Base-by-base conservation (phyloP, 2,113 vertebrate species). In the Microcebus tavaratra region DNA sequence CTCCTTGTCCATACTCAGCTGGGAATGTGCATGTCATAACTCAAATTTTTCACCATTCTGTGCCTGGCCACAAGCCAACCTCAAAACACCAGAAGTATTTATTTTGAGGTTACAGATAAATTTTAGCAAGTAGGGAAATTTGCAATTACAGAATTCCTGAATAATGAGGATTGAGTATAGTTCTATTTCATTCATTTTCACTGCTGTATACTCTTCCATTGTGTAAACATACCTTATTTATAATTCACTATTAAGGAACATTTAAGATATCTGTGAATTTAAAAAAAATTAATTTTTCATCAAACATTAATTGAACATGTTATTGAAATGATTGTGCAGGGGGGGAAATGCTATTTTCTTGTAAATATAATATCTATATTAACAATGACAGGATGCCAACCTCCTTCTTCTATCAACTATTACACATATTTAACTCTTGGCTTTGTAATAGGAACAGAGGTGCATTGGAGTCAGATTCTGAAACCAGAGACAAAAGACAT, bases 371-470 rank as follows among this genome's bases (percentile, higher is more conserved):
- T 86, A n/a, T 11, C n/a, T 75, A 2, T 50, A 31, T 42, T 95
- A 59, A 39, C 34, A 75, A 76, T 13, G 12, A 48, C 36, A 80
- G 3, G 17, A 55, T 85, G 31, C 6, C 39, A 53, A 23, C 23
- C 50, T 72, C 36, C 18, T 17, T 15, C 1, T 29, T 10, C 25
- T 81, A 36, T 23, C 17, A 48, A 42, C 61, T 70, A 50, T 48
- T 63, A 65, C 25, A n/a, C 6, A 72, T 88, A 65, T 36, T 72
- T 86, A 81, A 73, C 25, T 73, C 0, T 42, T 13, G 3, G 86
- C 7, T 88, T 80, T 92, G 8, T 78, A 76, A 73, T 2, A 67
- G n/a, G 84, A 94, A 45, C 34, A 94, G 59, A 83, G n/a, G 17
- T 39, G 2, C 4, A 31, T 29, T 95, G 25, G 29, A 70, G 36